Base-by-base conservation (phyloP, 2,113 vertebrate species). In the Neogale vison region DNA sequence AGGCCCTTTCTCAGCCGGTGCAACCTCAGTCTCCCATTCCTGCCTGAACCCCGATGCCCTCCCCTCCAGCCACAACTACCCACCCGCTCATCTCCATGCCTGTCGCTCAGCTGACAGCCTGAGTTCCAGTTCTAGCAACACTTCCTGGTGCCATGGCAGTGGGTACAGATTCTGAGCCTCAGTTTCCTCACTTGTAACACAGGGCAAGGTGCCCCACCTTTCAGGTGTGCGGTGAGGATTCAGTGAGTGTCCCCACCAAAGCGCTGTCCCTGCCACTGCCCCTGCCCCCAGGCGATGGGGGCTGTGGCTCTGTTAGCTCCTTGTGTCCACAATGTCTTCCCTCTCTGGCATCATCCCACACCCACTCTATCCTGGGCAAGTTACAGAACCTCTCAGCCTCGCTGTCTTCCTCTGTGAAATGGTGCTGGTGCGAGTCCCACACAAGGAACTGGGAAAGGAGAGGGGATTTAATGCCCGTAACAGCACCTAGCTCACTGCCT, bases 181-280 rank as follows among this genome's bases (percentile, higher is more conserved):
- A 15, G 74, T 90, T 90, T 96, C 74, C 84, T 93, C 76, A 87
- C 76, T 67, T 84, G 21, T 84, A 87, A 85, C 67, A 80, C 20
- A n/a, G 23, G n/a, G 17, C 29, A 47, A 67, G 79, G 34, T 23
- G 80, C 15, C 79, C 50, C n/a, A 61, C 26, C n/a, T 52, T n/a
- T 21, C 26, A 63, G 29, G 29, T 67, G 7, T 52, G 59, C 80
- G 31, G 5, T 89, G 65, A 91, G 34, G 29, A 79, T 47, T 72
- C 34, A 39, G 20, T 1, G 61, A 74, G 72, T 0, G 21, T 0
- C 11, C 6, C 23, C 24, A 23, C 18, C 80, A 15, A 67, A 86
- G 29, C 3, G 15, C 3, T 45, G 31, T 15, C 2, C 13, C 34
- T 9, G 31, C n/a, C 31, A 15, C 55, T 69, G 31, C n/a, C 31